These are phyloP conservation scores for Drosophila hamatofila DNA, from an alignment of 2,888 invertebrate species.

Conservation along the genomic window DNA sequence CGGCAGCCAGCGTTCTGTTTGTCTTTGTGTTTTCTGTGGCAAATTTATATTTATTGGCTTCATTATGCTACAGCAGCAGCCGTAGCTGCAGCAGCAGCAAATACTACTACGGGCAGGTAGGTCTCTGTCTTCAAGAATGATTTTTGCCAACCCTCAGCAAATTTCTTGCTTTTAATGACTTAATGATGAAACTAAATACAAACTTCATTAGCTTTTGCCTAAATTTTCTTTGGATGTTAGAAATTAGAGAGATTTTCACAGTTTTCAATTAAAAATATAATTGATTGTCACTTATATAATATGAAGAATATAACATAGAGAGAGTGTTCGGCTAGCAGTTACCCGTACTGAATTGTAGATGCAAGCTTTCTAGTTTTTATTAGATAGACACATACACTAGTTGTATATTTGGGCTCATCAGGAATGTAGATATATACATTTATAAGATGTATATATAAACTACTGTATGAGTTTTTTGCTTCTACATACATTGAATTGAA, in stretches of 20 bases:
- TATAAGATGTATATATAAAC: no score
- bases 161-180: constrained; percentile 54
- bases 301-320: not conserved
- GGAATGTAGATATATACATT: no score
- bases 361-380: no score
- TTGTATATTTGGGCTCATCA: no score
- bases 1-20: constrained; percentile 45
- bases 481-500: no score
- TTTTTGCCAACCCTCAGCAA: constrained; percentile 19
- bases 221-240: not conserved
- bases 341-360: no score
- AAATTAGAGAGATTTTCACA: not conserved
- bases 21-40: constrained; percentile 58
- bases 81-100: constrained; percentile 10
- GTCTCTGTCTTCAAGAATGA: constrained; percentile 23
- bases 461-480: no score
- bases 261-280: not conserved
- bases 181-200: constrained; percentile 47
- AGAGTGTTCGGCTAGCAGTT: not conserved
- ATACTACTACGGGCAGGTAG: constrained; percentile 47
- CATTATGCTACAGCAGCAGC: constrained; percentile 73
- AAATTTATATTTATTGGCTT: constrained; percentile 82
- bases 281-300: not conserved
- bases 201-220: constrained; percentile 48
- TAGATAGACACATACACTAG: no score